Conservation (phyloP, 2,888 invertebrate genomes). For the Drosophila cyrtoloma region DNA sequence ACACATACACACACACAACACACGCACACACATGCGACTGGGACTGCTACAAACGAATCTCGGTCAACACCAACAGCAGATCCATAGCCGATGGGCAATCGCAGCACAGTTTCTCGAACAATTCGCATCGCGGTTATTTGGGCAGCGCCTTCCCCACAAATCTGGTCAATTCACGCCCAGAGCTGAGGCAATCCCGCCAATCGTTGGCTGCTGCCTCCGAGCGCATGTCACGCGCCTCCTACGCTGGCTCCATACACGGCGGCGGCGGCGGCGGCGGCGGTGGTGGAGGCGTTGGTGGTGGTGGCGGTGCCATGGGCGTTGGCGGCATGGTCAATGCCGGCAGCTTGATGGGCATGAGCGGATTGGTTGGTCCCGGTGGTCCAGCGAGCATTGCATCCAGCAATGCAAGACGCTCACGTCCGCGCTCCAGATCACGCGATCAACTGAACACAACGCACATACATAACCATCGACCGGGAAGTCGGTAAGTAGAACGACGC, state of each 20-base stretch:
- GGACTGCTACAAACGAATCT: constrained; percentile 2
- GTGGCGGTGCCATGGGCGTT: constrained; percentile 38
- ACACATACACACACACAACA: constrained; percentile 21
- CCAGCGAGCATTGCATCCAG: constrained; percentile 87
- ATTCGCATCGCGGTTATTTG: constrained; percentile 90
- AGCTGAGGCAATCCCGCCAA: constrained; percentile 94
- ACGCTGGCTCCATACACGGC: constrained; percentile 88
- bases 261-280: constrained; percentile 44
- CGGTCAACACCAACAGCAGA: constrained; percentile 83
- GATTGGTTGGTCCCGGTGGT: constrained; percentile 75
- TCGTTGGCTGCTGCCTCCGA: constrained; percentile 93
- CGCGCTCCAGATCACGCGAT: constrained; percentile 91
- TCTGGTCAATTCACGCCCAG: constrained; percentile 91
- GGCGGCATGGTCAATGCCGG: constrained; percentile 53
- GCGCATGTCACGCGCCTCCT: constrained; percentile 91
- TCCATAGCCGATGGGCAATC: constrained; percentile 95
- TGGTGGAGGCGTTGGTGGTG: constrained; percentile 62
- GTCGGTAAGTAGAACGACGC: constrained; percentile 87
- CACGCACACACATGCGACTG: constrained; percentile 16
- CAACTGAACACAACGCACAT: constrained; percentile 86
- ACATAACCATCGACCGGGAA: constrained; percentile 89
- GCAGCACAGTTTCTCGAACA: constrained; percentile 94
- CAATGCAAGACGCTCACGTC: constrained; percentile 89
- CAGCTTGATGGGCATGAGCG: constrained; percentile 79
- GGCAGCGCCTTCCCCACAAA: constrained; percentile 90